Evolutionary conservation across 2,888 invertebrate species (phyloP), one percentile per base, ranked within the genome.

Genomic region (Gymnosoma rotundatum): DNA sequence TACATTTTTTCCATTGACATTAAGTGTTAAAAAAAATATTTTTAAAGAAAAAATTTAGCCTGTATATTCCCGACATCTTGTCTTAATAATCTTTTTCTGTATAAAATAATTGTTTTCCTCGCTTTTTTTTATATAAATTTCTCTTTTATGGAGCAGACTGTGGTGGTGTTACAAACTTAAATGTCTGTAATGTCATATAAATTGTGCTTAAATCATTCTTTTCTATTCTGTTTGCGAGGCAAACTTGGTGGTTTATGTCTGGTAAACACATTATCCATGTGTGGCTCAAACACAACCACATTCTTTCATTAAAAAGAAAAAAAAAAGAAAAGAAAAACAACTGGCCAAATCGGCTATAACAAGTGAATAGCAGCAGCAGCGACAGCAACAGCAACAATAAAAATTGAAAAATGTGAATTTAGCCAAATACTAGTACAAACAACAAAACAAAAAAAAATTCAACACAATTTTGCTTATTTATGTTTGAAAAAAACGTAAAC

Each of bases 401-500:
- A n/a, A 76, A 64, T 56, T 56, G 61, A 36, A 50, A 78, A 69
- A 67, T 73, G 67, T 61, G 61, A 73, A 54, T 54, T 60, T 78
- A 73, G 83, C 78, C 52, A 78, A 83, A 73, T 69, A 67, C 66
- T 76, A 72, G 74, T 73, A 69, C 48, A 48, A 72, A 56, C 66
- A 83, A 67, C 45, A 72, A 32, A 32, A 70, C 5, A 54, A 32
- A 54, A 64, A 60, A 66, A 67, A 38, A 45, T 16, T 48, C 60
- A 75, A 72, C 52, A 74, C 60, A 67, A 58, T 75, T 78, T 81
- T 69, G 78, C 73, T 84, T 84, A 78, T 84, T 81, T 83, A 83
- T 78, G 87, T 87, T 86, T 75, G 85, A 85, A 76, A 12, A 78
- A 86, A 88, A 87, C 86, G 85, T 88, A 88, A 88, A 88, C 88